phyloP scores from a whole-genome alignment of 1,140 invertebrate species.

The Dermatophagoides farinae region DNA sequence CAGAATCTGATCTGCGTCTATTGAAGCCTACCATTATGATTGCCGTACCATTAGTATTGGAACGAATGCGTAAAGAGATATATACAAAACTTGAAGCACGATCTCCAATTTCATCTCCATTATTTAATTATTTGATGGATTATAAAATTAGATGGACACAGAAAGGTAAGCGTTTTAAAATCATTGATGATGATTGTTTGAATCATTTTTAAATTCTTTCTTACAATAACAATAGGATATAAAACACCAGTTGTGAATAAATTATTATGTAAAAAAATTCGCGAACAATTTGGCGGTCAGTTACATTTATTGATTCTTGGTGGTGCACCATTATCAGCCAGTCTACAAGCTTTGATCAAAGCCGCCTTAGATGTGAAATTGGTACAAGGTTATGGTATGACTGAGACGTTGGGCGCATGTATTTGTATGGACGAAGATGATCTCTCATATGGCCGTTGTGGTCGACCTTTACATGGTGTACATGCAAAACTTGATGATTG shows the following conservation, averaged over 20 bases:
- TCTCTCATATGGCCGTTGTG: slow-evolving; percentile 3
- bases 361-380: slow-evolving; percentile 4
- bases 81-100: background rate
- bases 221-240: background rate
- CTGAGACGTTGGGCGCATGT: slow-evolving; percentile 9
- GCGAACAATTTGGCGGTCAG: slow-evolving; percentile 7
- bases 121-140: slow-evolving; percentile 11
- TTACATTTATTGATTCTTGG: slow-evolving; percentile 6
- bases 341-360: slow-evolving; percentile 25
- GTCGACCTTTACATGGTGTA: background rate
- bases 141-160: slow-evolving; percentile 11
- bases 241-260: slow-evolving; percentile 12
- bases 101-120: slow-evolving; percentile 11
- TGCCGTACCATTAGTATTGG: slow-evolving; percentile 46
- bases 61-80: slow-evolving; percentile 19
- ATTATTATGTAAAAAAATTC: slow-evolving; percentile 9
- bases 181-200: background rate
- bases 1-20: slow-evolving; percentile 8
- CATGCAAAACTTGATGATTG: slow-evolving; percentile 29
- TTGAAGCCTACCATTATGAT: slow-evolving; percentile 81
- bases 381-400: slow-evolving; percentile 11
- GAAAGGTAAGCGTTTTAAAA: background rate
- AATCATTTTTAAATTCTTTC: background rate
- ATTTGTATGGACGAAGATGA: slow-evolving; percentile 3
- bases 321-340: slow-evolving; percentile 64